Conservation (phyloP, 1,140 invertebrate genomes). For the Triops cancriformis region DNA sequence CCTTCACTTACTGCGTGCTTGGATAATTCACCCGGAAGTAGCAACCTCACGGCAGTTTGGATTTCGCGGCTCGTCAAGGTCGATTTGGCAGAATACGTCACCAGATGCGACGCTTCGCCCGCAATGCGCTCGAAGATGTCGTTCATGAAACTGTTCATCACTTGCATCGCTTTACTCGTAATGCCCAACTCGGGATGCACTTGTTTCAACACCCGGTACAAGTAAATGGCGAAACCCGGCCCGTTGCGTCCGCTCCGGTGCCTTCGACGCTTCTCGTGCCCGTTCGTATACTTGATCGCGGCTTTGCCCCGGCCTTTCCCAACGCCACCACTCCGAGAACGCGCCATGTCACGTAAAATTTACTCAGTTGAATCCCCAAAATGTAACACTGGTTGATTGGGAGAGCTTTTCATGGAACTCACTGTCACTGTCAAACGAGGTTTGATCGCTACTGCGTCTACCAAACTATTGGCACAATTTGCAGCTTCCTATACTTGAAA, state of each 20-base stretch:
- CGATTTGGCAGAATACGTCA: constrained; percentile 37
- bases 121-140: constrained; percentile 41
- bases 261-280: constrained; percentile 16
- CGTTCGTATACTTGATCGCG: not conserved
- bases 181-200: constrained; percentile 46
- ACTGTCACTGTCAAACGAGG: too few species aligned
- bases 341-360: not conserved
- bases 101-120: constrained; percentile 36
- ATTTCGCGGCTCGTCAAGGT: constrained; percentile 41
- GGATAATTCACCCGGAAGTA: constrained; percentile 40
- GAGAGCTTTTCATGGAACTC: too few species aligned
- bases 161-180: constrained; percentile 45
- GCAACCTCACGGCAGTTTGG: constrained; percentile 40
- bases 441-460: too few species aligned
- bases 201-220: constrained; percentile 40
- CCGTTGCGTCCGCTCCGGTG: constrained; percentile 22
- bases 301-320: not conserved
- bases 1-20: constrained; percentile 45
- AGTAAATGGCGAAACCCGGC: constrained; percentile 31
- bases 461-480: too few species aligned
- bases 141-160: constrained; percentile 46
- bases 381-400: too few species aligned
- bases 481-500: too few species aligned
- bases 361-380: too few species aligned
- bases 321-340: not conserved